Base-by-base conservation (phyloP, 2,888 invertebrate genomes). In the Ligdia adustata region DNA sequence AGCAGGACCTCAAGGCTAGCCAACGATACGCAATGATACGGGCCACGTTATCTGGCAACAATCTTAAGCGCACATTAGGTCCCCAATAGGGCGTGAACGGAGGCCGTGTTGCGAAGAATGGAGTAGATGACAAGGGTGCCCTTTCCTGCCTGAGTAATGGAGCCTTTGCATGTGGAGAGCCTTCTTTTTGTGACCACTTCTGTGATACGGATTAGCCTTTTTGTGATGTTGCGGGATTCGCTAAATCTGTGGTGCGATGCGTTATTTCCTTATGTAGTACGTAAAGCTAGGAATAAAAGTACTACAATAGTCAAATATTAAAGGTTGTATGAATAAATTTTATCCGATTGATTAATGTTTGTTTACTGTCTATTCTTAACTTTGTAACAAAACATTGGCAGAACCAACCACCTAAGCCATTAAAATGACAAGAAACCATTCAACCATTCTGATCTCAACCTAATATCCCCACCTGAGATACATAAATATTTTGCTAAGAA, bases 21-120 rank as follows among this genome's bases (percentile, higher is more conserved):
- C 12, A 9, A 9, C 5, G 27, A 20, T 22, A 22, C 11, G 14
- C 9, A 27, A 34, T 28, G 34, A 44, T 24, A 40, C 35, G 24
- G 9, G 29, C 16, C 11, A 61, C 26, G 40, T 66, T 66, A 66
- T 66, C 64, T 60, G 31, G 42, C 47, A 61, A 61, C 32, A 27
- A 67, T 65, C 60, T 64, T 55, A 56, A 55, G 52, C 69, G 63
- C 43, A 63, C 62, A 69, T 73, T 70, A 69, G 57, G 55, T 60
- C 37, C 57, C 63, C 66, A 69, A 72, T 74, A 70, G 69, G 62
- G 65, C 63, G 69, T 56, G 66, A 70, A 66, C 69, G 72, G 73
- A 64, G 64, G 62, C 68, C 66, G 66, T 60, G 55, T 54, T 55
- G 52, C 60, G 64, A 63, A 56, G 69, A 72, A 72, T 56, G 49